phyloP scores from a whole-genome alignment of 2,113 vertebrate genomes.

The Malurus melanocephalus region DNA sequence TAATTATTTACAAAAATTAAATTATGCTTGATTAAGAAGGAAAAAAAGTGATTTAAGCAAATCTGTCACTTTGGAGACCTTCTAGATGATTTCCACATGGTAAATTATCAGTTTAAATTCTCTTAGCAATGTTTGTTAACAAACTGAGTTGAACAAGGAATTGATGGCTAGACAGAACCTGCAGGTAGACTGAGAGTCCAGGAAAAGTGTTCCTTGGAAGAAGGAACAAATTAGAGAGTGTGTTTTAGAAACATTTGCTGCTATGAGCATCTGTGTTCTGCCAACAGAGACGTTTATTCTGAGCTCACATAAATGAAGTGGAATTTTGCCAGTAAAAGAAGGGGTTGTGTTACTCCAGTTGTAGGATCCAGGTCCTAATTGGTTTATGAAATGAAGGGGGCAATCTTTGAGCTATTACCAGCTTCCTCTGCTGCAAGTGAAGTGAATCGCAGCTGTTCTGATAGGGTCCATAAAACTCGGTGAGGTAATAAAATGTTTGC shows the following conservation, averaged over 20 bases:
- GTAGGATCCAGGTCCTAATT: constrained; percentile 47
- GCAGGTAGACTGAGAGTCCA: neutral
- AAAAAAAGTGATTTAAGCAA: neutral
- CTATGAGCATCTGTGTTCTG: constrained; percentile 41
- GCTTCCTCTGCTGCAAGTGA: constrained; percentile 58
- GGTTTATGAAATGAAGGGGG: constrained; percentile 61
- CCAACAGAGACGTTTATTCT: constrained; percentile 39
- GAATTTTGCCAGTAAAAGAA: constrained; percentile 52
- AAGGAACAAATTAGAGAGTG: neutral
- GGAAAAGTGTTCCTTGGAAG: neutral
- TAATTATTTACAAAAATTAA: neutral
- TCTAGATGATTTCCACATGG: neutral
- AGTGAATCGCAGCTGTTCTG: constrained; percentile 57
- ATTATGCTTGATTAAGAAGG: neutral
- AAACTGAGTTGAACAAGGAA: neutral
- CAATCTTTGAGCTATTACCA: constrained; percentile 59
- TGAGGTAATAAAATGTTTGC: constrained; percentile 41
- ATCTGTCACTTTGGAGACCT: neutral
- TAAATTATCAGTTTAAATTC: neutral
- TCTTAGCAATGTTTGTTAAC: neutral
- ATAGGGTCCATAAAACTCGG: constrained; percentile 53
- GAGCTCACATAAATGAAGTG: constrained; percentile 45
- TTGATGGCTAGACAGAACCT: neutral
- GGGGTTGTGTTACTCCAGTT: constrained; percentile 32
- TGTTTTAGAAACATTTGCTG: constrained; percentile 23